Conservation (phyloP, 2,113 vertebrate genomes). For the Tachycineta bicolor region DNA sequence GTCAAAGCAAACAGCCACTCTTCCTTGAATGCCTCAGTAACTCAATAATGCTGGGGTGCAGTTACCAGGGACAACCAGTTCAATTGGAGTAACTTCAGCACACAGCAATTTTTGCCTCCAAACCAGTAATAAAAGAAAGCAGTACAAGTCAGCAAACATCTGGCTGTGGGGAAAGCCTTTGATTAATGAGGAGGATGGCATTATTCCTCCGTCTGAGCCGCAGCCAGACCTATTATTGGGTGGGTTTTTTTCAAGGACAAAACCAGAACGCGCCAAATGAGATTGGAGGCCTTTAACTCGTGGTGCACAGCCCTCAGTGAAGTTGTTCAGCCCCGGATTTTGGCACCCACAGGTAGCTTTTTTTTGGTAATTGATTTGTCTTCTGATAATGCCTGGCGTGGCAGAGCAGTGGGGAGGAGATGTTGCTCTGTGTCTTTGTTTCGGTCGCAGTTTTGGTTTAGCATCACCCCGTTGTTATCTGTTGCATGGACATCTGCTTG, state of each 20-base stretch:
- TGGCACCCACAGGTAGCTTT: not conserved
- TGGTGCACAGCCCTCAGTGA: not conserved
- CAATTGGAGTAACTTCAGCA: not conserved
- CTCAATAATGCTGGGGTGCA: not conserved
- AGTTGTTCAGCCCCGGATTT: not conserved
- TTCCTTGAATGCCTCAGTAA: not conserved
- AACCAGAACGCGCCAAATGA: not conserved
- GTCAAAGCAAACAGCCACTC: conserved; percentile 23
- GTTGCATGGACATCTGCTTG: not conserved
- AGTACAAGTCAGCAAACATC: conserved; percentile 52
- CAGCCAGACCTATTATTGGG: conserved; percentile 27
- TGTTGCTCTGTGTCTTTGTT: not conserved
- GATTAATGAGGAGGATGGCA: conserved; percentile 37
- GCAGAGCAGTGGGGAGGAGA: not conserved
- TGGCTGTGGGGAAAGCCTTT: not conserved
- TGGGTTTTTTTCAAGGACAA: not conserved
- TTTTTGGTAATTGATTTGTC: conserved; percentile 19
- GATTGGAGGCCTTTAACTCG: not conserved
- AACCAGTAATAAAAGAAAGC: conserved; percentile 20
- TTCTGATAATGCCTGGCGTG: not conserved
- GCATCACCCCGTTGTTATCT: not conserved
- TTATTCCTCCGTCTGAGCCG: not conserved
- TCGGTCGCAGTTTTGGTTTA: conserved; percentile 28
- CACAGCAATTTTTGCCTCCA: conserved; percentile 1
- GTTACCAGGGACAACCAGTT: not conserved